Base-by-base conservation (phyloP, 2,797 vertebrate genomes). In the Microchirus variegatus region DNA sequence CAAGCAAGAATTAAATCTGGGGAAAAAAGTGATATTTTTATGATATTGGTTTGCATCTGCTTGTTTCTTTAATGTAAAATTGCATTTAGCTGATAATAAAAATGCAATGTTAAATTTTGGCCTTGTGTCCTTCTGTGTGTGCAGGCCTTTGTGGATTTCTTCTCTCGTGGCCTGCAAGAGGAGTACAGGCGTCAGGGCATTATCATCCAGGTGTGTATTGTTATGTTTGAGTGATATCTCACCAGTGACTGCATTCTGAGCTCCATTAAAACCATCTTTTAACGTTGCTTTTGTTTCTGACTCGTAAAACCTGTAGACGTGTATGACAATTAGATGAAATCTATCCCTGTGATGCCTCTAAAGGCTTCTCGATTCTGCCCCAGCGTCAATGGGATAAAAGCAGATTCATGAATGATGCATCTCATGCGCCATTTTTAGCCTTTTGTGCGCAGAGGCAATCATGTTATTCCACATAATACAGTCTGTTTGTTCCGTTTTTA, bases 141-240 rank as follows among this genome's bases (percentile, higher is more conserved):
- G 61, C 78, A 99, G 98, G 94, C 93, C 59, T 99, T 99, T 89
- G 91, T 97, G 79, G 95, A 98, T 86, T 97, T 93, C 90, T 99
- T 99, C 88, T 98, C 97, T 59, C 94, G 60, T 72, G 92, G 94
- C 66, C 93, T 99, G 68, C 91, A 96, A 31, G 90, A 94, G 53
- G 98, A 99, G 78, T 99, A 99, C 75, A 92, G 84, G 80, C 93
- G 90, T 80, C 95, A 94, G 81, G 98, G 98, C 59, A 89, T 99
- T 90, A 94, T 96, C 71, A 92, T 99, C 79, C 98, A 99, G 95
- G 98, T 99, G 80, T 73, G 87, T 63, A 18, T 37, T 17, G 10
- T 5, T 2, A 1, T 9, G 26, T 44, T 45, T 17, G 3, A 35
- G 8, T 36, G 3, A 17, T 31, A 35, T 14, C n/a, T 10, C 14